These are phyloP conservation scores for Mellivora capensis DNA, from an alignment of 2,113 vertebrate genomes.

Conservation along the genomic window DNA sequence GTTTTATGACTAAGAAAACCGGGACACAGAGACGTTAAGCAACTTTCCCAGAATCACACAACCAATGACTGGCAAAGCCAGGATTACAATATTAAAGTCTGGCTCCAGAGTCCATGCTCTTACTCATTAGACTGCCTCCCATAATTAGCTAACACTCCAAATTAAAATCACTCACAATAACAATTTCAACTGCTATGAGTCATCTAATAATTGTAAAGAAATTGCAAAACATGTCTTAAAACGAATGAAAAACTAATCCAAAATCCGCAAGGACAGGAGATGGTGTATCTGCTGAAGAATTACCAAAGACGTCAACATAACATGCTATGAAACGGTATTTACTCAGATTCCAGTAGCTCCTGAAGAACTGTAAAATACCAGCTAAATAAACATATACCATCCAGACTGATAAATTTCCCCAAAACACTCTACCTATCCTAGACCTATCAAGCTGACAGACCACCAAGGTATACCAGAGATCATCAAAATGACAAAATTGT, in stretches of 20 bases:
- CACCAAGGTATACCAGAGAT: neutral
- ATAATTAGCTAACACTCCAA: neutral
- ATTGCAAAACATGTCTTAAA: neutral
- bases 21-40: neutral
- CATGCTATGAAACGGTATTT: neutral
- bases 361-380: neutral
- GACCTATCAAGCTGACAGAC: neutral
- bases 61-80: neutral
- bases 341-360: neutral
- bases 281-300: neutral
- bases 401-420: neutral
- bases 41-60: neutral
- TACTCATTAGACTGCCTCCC: neutral
- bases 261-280: neutral
- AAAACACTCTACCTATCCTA: neutral
- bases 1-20: slow-evolving; percentile 2
- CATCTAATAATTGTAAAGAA: neutral
- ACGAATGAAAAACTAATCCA: neutral
- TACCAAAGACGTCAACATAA: neutral
- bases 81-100: neutral
- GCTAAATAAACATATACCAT: neutral
- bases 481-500: neutral
- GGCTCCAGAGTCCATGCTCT: neutral
- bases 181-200: neutral
- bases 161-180: neutral